Base-by-base conservation (phyloP, 1,140 invertebrate genomes). In the Rhyacophila brunnea region DNA sequence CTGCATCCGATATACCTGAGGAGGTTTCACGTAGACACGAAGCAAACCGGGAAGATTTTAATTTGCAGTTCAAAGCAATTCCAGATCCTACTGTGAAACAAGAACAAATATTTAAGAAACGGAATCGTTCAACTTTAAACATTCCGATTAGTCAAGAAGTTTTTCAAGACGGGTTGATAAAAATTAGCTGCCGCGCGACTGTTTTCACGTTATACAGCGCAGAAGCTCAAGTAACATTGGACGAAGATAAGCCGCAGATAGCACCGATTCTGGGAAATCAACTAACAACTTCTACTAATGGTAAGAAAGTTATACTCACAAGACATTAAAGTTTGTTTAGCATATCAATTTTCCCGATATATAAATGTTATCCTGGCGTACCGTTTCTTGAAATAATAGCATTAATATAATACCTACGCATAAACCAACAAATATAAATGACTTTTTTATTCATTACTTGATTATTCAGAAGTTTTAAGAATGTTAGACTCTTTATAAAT, bases 211-310 rank as follows among this genome's bases (percentile, higher is more conserved):
- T 60, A 17, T 60, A 60, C 34, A 54, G 32, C n/a, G 50, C 49
- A 6, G 49, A 53, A 23, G 43, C 58, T 11, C 42, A 47, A 2
- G 7, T 60, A 28, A 40, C 17, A 10, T 13, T 60, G 44, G 50
- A 60, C 35, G 58, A 60, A 34, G 58, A 60, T 32, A 60, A 54
- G 32, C 58, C 58, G 5, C 49, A 60, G 34, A 46, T 53, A 11
- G 58, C 58, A 6, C 50, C 34, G 19, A 53, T 60, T 32, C 20
- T 53, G 18, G 58, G 44, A 35, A 60, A 60, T 40, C 15, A 55
- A 20, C 57, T 51, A 44, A 51, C 20, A 2, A 15, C 23, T 28
- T 5, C 20, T 11, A 15, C 23, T 28, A 28, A n/a, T 34, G 38
- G 38, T 45, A 45, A 55, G 42, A n/a, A 5, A 35, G n/a, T 35